A percentile compares a stretch with the other conserved stretches of the same genome.
Evolutionary conservation across 2,888 invertebrate species (phyloP).

Genomic region (Alsophila aescularia): DNA sequence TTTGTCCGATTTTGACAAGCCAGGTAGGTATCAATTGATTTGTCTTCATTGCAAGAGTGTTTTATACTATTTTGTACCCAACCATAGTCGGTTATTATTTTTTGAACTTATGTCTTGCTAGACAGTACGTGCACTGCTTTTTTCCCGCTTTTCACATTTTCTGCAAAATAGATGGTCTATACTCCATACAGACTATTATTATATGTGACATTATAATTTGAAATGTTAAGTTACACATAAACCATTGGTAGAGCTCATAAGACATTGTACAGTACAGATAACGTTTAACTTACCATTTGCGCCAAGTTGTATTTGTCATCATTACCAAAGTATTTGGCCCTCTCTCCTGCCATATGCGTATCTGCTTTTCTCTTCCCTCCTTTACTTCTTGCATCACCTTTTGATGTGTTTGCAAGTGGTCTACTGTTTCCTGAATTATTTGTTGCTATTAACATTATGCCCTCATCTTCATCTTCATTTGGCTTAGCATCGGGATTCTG

Average conservation of each 20-base stretch:
- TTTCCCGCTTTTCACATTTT: too few species aligned
- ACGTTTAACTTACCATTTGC: slow-evolving; percentile 87
- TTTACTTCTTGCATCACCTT: slow-evolving; percentile 72
- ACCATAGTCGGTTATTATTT: too few species aligned
- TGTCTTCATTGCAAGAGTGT: too few species aligned
- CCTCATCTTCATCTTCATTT: slow-evolving; percentile 72
- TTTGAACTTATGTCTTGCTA: too few species aligned
- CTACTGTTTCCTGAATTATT: slow-evolving; percentile 87
- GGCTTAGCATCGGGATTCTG: slow-evolving; percentile 64
- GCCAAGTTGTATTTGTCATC: slow-evolving; percentile 94
- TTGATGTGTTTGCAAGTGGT: slow-evolving; percentile 82
- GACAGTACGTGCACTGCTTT: too few species aligned
- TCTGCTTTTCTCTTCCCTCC: slow-evolving; percentile 84
- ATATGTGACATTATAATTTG: too few species aligned
- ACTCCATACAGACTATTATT: too few species aligned
- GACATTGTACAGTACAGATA: neutral
- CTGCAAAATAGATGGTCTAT: too few species aligned
- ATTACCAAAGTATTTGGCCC: slow-evolving; percentile 93
- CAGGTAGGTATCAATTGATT: too few species aligned
- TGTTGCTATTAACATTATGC: slow-evolving; percentile 88
- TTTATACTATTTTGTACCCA: too few species aligned
- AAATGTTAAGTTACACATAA: neutral
- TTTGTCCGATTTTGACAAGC: too few species aligned
- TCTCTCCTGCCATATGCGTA: slow-evolving; percentile 89
- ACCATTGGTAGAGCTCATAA: neutral